phyloP scores from a whole-genome alignment of 2,888 invertebrate species.

The Caenorhabditis wallacei region DNA sequence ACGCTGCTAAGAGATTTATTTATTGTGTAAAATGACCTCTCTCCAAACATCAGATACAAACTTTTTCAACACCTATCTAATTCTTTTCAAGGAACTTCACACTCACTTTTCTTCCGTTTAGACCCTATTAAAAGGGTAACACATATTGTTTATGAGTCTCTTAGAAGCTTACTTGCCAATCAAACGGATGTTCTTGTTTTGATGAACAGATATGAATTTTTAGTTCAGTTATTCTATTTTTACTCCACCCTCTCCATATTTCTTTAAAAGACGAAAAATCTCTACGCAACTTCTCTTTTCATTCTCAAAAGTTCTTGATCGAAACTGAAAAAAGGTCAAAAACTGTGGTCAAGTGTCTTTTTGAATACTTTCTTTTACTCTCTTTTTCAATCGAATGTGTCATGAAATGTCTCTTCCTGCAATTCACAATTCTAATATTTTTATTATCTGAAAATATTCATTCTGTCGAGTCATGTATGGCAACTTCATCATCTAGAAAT shows the following conservation, averaged over 20 bases:
- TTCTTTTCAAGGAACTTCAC: background rate
- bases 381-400: conserved; percentile 27
- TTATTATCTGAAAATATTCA: background rate
- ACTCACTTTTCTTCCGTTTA: background rate
- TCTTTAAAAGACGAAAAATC: conserved; percentile 22
- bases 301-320: conserved; percentile 11
- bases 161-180: background rate
- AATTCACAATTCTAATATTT: background rate
- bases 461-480: conserved; percentile 19
- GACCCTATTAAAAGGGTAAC: conserved; percentile 1
- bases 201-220: background rate
- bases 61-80: background rate
- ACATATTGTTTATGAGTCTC: conserved; percentile 10
- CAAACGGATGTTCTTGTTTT: conserved; percentile 8
- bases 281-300: conserved; percentile 15
- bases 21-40: background rate
- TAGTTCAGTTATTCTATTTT: background rate
- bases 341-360: conserved; percentile 12
- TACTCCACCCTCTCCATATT: background rate
- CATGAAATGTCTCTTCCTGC: conserved; percentile 36
- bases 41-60: conserved; percentile 7
- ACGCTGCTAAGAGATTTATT: background rate
- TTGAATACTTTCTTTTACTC: background rate
- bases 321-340: conserved; percentile 5
- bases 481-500: background rate